These are phyloP conservation scores for Drosophila punjabiensis DNA, from an alignment of 1,140 invertebrate genomes.

Conservation along the genomic window DNA sequence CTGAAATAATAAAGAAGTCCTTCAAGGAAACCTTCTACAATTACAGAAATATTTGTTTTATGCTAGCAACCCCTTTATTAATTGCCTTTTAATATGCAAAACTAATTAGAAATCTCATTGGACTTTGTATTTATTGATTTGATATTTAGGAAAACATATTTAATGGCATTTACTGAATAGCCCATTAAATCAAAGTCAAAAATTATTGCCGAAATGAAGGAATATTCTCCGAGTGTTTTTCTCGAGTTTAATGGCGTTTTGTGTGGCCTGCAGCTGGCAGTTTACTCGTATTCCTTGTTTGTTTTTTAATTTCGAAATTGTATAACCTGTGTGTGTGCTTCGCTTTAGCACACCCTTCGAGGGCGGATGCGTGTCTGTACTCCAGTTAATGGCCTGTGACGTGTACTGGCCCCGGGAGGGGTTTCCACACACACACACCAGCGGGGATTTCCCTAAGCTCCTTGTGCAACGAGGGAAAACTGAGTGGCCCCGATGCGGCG, in stretches of 20 bases:
- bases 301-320: constrained; percentile 76
- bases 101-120: neutral
- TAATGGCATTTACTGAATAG: neutral
- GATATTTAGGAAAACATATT: constrained; percentile 17
- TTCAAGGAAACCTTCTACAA: neutral
- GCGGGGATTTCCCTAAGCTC: constrained; percentile 60
- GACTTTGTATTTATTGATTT: constrained; percentile 5
- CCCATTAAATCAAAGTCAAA: neutral
- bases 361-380: constrained; percentile 34
- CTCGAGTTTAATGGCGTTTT: neutral
- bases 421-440: constrained; percentile 7
- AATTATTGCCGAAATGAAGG: neutral
- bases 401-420: constrained; percentile 17
- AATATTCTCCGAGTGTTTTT: constrained; percentile 1
- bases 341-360: constrained; percentile 17
- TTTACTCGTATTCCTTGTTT: constrained; percentile 45
- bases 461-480: constrained; percentile 40
- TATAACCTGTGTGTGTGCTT: constrained; percentile 56
- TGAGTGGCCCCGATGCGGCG: constrained; percentile 40
- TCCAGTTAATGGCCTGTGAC: constrained; percentile 58
- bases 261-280: constrained; percentile 20
- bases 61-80: neutral
- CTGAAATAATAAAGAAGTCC: neutral
- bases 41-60: neutral
- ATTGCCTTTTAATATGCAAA: neutral